Conservation (phyloP, 92 coral and sea anemone genomes). For the Hydrozoanthus gracilis region DNA sequence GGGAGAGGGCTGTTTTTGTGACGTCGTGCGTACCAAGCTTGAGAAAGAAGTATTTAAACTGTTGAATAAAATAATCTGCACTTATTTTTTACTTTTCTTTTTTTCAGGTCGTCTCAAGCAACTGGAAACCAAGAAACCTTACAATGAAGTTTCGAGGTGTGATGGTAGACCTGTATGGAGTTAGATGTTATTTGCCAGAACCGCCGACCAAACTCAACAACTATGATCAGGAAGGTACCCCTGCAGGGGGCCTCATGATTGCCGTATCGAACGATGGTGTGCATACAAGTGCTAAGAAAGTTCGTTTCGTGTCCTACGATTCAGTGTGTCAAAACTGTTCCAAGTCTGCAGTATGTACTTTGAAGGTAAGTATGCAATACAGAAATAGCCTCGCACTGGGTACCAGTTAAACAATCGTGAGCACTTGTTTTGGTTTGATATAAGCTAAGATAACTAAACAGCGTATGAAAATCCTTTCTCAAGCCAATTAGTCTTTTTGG, state of each 20-base stretch:
- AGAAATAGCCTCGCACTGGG: too few relatives aligned
- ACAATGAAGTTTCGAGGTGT: slow-evolving; percentile 47
- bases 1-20: too few relatives aligned
- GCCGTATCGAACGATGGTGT: slow-evolving; percentile 62
- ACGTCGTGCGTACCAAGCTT: too few relatives aligned
- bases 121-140: slow-evolving; percentile 54
- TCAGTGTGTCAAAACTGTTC: slow-evolving; percentile 67
- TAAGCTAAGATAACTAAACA: too few relatives aligned
- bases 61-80: not conserved
- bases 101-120: slow-evolving; percentile 13
- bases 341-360: slow-evolving; percentile 53
- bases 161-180: slow-evolving; percentile 60
- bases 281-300: slow-evolving; percentile 43
- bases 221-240: slow-evolving; percentile 52
- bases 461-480: too few relatives aligned
- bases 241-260: slow-evolving; percentile 65
- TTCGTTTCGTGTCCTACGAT: slow-evolving; percentile 65
- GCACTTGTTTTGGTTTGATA: too few relatives aligned
- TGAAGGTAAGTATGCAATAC: slow-evolving; percentile 40
- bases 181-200: slow-evolving; percentile 61
- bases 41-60: too few relatives aligned
- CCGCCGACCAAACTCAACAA: slow-evolving; percentile 59
- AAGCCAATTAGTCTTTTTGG: too few relatives aligned
- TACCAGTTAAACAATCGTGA: too few relatives aligned
- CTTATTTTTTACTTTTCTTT: not conserved